These are phyloP conservation scores for Acanthacorydalis orientalis DNA, from an alignment of 2,888 invertebrate species.

Conservation along the genomic window DNA sequence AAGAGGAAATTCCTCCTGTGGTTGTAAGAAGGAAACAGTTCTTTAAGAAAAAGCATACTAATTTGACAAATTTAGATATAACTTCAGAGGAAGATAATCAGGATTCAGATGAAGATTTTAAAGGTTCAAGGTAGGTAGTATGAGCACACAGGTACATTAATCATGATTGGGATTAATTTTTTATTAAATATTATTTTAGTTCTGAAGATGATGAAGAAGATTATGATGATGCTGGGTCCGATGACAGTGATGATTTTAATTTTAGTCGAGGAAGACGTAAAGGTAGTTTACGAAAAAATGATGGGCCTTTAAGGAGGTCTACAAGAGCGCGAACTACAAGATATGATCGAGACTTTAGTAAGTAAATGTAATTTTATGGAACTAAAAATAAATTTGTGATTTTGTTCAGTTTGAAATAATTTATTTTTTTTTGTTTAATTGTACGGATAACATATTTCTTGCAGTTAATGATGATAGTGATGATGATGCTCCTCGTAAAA, in stretches of 20 bases:
- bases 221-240: conserved; percentile 33
- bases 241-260: conserved; percentile 34
- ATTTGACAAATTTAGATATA: conserved; percentile 66
- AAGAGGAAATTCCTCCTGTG: conserved; percentile 19
- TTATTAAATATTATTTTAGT: conserved; percentile 10
- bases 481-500: conserved; percentile 35
- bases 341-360: conserved; percentile 39
- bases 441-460: not conserved
- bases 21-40: conserved; percentile 14
- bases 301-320: conserved; percentile 33
- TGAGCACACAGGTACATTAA: not conserved
- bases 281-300: conserved; percentile 16
- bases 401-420: not conserved
- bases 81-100: conserved; percentile 64
- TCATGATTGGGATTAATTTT: not conserved
- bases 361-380: conserved; percentile 13
- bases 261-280: conserved; percentile 27
- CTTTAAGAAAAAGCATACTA: conserved; percentile 47
- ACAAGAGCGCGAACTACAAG: conserved; percentile 31
- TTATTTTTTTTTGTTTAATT: not conserved
- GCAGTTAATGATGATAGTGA: conserved; percentile 32
- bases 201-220: conserved; percentile 38
- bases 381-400: not conserved
- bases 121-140: conserved; percentile 49
- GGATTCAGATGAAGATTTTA: conserved; percentile 81